These are phyloP conservation scores for Drosophila yakuba DNA, from an alignment of 1,140 invertebrate genomes.

Conservation along the genomic window DNA sequence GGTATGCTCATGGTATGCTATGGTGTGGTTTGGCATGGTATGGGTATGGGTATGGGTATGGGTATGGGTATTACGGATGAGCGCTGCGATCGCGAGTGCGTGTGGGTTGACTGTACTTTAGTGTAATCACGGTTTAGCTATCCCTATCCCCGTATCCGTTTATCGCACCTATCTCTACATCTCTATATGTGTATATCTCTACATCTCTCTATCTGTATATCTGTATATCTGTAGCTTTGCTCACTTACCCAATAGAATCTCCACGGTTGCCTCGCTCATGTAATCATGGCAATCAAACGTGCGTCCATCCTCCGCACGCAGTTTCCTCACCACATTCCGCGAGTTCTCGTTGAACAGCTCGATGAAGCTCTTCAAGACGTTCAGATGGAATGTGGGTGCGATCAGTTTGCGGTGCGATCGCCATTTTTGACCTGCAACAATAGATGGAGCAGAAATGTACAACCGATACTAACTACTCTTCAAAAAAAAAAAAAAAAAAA, in stretches of 20 bases:
- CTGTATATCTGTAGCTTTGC: not conserved
- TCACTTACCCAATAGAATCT: constrained; percentile 90
- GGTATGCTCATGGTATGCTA: too few relatives aligned
- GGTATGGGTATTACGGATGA: constrained; percentile 1
- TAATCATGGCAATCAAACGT: constrained; percentile 92
- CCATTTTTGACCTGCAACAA: constrained; percentile 90
- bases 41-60: not conserved
- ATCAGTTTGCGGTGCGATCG: constrained; percentile 92
- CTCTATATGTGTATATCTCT: not conserved
- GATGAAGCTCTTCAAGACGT: constrained; percentile 92
- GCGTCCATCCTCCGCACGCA: constrained; percentile 88
- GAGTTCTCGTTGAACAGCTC: constrained; percentile 93
- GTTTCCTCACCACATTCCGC: constrained; percentile 88
- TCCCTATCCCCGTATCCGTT: not conserved
- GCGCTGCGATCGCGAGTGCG: constrained; percentile 33
- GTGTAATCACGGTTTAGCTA: constrained; percentile 9
- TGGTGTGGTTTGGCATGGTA: too few relatives aligned
- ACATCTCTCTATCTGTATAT: not conserved
- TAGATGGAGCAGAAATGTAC: not conserved
- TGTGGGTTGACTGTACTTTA: constrained; percentile 73
- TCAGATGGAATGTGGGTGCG: constrained; percentile 93
- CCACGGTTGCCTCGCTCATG: constrained; percentile 93
- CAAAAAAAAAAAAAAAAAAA: too few relatives aligned
- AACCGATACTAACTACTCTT: too few relatives aligned
- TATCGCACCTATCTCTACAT: constrained; percentile 1